Conservation (phyloP, 2,888 invertebrate genomes). For the Scaptomyza tumidula region DNA sequence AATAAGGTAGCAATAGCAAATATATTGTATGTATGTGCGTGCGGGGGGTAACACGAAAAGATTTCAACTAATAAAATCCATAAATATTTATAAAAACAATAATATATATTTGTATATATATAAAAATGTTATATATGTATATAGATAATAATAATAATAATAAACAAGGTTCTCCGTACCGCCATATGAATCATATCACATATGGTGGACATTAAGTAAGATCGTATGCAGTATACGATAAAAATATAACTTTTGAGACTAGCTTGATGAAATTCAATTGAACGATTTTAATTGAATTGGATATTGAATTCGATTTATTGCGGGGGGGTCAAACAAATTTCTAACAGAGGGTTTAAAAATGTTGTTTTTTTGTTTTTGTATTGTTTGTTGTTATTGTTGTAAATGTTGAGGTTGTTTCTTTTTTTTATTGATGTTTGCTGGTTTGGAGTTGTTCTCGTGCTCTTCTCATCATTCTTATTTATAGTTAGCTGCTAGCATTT, state of each 20-base stretch:
- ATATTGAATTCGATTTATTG: constrained; percentile 9
- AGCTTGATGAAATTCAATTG: constrained; percentile 37
- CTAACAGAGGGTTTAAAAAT: constrained; percentile 19
- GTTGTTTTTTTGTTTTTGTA: not conserved
- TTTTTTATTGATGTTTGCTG: not conserved
- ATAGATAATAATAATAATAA: constrained; percentile 23
- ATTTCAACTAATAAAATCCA: constrained; percentile 41
- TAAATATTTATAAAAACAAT: constrained; percentile 22
- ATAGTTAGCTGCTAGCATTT: constrained; percentile 69
- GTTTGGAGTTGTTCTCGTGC: constrained; percentile 47
- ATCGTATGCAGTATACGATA: constrained; percentile 25
- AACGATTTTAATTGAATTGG: constrained; percentile 20
- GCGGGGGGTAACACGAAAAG: constrained; percentile 18
- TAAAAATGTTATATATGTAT: not conserved
- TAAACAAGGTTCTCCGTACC: constrained; percentile 40
- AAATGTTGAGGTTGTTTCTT: not conserved
- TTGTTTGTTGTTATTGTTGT: constrained; percentile 1
- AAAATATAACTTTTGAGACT: constrained; percentile 56
- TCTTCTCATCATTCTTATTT: constrained; percentile 37
- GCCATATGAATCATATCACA: constrained; percentile 13
- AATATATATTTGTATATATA: constrained; percentile 10
- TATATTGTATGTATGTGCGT: constrained; percentile 26
- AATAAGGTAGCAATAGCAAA: constrained; percentile 48
- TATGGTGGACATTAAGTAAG: constrained; percentile 35
- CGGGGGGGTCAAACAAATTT: constrained; percentile 4